Conservation (phyloP, 2,888 invertebrate genomes). For the Drosophila rellima region DNA sequence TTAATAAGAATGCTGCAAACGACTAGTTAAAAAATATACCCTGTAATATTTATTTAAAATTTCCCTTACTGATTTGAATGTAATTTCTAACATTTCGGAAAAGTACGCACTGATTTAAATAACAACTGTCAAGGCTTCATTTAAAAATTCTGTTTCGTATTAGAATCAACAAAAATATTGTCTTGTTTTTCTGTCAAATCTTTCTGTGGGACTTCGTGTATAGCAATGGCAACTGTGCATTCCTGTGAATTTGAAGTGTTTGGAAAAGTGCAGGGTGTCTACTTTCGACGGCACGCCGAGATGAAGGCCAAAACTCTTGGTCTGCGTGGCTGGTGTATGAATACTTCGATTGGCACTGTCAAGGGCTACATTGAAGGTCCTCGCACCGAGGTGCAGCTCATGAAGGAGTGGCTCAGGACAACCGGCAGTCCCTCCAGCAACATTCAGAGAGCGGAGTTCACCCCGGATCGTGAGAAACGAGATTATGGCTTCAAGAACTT, state of each 20-base stretch:
- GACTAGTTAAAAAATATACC: too few relatives aligned
- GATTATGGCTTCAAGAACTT: constrained; percentile 59
- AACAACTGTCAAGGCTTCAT: background rate
- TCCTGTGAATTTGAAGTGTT: constrained; percentile 79
- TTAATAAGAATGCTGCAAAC: too few relatives aligned
- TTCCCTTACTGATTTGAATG: background rate
- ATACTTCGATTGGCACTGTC: constrained; percentile 88
- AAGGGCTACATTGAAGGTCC: constrained; percentile 88
- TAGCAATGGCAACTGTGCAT: constrained; percentile 51
- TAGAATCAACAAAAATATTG: background rate
- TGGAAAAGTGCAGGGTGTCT: constrained; percentile 81
- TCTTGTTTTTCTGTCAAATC: constrained; percentile 5
- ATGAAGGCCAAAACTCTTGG: constrained; percentile 87
- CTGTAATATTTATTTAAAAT: background rate
- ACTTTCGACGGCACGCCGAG: constrained; percentile 87
- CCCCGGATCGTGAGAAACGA: constrained; percentile 40
- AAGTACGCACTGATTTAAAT: background rate
- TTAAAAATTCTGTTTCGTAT: background rate
- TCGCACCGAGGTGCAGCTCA: constrained; percentile 86
- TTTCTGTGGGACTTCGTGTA: background rate
- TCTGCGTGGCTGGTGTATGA: constrained; percentile 90
- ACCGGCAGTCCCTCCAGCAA: constrained; percentile 91
- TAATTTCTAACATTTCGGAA: too few relatives aligned
- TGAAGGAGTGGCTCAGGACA: constrained; percentile 87
- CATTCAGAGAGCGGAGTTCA: constrained; percentile 91